phyloP scores from a whole-genome alignment of 1,140 invertebrate genomes.

The Drosophila willistoni region DNA sequence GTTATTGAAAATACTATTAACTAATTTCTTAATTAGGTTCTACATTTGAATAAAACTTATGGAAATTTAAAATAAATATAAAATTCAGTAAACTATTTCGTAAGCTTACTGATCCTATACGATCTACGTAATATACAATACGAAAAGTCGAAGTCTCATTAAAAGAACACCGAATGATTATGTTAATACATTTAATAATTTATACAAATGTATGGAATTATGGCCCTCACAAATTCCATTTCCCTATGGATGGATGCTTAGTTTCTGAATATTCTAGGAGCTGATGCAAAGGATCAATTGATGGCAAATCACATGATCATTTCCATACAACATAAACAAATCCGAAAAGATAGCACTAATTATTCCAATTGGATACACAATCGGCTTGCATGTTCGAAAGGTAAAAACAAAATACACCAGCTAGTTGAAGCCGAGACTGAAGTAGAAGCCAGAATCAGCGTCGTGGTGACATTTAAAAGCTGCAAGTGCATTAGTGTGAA shows the following conservation, averaged over 20 bases:
- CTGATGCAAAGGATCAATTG: not conserved
- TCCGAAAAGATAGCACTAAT: constrained; percentile 51
- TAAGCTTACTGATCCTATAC: too few species aligned
- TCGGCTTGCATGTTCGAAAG: constrained; percentile 36
- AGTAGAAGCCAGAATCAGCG: constrained; percentile 31
- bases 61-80: too few species aligned
- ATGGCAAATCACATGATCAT: constrained; percentile 2
- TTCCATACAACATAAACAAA: constrained; percentile 30
- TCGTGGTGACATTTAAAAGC: constrained; percentile 75
- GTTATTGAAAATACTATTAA: too few species aligned
- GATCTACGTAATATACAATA: too few species aligned
- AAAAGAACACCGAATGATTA: too few species aligned
- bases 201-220: too few species aligned
- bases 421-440: constrained; percentile 17
- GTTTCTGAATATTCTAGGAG: not conserved
- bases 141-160: fast-evolving
- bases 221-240: too few species aligned
- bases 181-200: too few species aligned
- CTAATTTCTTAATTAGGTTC: too few species aligned
- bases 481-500: constrained; percentile 82
- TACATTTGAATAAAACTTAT: too few species aligned
- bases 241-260: not conserved
- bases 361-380: constrained; percentile 73
- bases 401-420: constrained; percentile 27
- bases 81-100: too few species aligned